Conservation (phyloP, 2,113 vertebrate genomes). For the Shinisaurus crocodilurus region DNA sequence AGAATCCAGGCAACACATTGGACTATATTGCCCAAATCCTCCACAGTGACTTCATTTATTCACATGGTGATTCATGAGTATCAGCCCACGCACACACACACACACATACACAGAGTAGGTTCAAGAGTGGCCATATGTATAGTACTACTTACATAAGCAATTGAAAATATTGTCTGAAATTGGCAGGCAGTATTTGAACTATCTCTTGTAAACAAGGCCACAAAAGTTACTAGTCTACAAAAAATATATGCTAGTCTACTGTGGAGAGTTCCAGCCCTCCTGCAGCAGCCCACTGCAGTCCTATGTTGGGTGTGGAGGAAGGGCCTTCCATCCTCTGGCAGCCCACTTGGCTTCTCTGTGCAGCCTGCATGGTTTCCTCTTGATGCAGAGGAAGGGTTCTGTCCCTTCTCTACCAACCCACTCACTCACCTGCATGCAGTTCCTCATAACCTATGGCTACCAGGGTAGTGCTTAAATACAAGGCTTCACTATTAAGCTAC, state of each 20-base stretch:
- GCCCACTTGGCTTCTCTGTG: neutral
- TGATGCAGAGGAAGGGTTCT: neutral
- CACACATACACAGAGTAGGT: neutral
- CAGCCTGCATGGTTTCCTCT: neutral
- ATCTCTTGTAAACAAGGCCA: neutral
- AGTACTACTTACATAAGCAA: neutral
- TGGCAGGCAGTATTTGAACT: neutral
- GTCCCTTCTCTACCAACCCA: neutral
- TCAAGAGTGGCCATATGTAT: neutral
- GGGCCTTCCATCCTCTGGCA: neutral
- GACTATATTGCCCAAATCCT: neutral
- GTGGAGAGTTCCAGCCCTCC: neutral
- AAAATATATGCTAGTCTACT: neutral
- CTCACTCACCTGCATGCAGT: neutral
- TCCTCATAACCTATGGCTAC: neutral
- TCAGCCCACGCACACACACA: too few species aligned
- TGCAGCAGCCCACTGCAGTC: neutral
- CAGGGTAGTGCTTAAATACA: neutral
- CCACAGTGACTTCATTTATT: neutral
- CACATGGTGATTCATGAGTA: neutral
- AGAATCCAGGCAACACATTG: neutral
- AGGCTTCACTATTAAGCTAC: neutral
- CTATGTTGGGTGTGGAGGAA: neutral
- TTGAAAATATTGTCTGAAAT: neutral
- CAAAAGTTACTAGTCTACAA: neutral